A percentile compares a stretch with the other conserved stretches of the same genome.
Conservation (phyloP, 2,888 invertebrate genomes). For the Chloroclysta siterata region DNA sequence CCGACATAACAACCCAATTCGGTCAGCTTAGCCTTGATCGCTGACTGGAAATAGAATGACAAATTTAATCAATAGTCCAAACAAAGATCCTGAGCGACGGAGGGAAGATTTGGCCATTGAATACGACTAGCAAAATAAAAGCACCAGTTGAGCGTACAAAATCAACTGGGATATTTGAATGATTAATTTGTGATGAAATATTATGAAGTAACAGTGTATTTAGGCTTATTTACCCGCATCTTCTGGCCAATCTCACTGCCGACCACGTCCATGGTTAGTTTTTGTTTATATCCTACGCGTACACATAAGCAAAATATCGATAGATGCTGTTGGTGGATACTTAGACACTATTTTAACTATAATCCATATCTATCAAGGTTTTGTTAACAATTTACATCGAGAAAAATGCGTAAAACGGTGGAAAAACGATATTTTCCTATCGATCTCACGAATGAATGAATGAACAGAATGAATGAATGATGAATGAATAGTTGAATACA, state of each 20-base stretch:
- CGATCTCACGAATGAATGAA: no score
- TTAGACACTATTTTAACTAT: constrained; percentile 4
- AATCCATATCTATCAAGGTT: not conserved
- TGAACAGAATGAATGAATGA: no score
- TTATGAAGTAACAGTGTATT: constrained; percentile 47
- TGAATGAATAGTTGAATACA: no score
- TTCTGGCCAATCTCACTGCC: constrained; percentile 95
- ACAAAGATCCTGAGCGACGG: constrained; percentile 1
- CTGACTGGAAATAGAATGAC: constrained; percentile 88
- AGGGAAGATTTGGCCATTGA: constrained; percentile 1
- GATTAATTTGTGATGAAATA: not conserved
- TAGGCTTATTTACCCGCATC: constrained; percentile 88
- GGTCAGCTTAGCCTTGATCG: constrained; percentile 97
- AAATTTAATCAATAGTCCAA: constrained; percentile 27
- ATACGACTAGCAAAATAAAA: constrained; percentile 1
- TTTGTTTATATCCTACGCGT: no score
- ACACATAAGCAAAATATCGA: constrained; percentile 17
- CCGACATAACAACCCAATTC: constrained; percentile 97
- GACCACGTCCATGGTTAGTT: constrained; percentile 88
- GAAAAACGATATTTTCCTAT: no score
- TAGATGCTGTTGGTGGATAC: not conserved
- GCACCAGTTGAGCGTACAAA: not conserved
- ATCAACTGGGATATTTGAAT: not conserved
- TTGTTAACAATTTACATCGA: not conserved
- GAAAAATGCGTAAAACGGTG: no score